phyloP scores from a whole-genome alignment of 2,797 vertebrate genomes.

The Neostethus bicornis region DNA sequence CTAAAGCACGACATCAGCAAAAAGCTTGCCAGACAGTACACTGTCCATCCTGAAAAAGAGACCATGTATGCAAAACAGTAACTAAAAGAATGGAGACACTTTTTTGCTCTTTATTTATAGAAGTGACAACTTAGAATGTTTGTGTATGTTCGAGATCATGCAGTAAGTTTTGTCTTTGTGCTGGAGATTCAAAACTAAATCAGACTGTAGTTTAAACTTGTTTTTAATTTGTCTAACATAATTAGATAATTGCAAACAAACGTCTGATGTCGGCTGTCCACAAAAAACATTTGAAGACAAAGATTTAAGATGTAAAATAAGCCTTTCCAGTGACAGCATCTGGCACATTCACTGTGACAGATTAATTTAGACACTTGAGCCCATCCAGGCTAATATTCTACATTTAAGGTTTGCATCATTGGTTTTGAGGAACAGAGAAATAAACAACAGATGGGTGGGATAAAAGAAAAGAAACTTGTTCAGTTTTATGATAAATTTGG shows the following conservation, averaged over 20 bases:
- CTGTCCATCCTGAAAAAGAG: slow-evolving; percentile 39
- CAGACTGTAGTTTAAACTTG: not conserved
- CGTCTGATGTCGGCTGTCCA: slow-evolving; percentile 35
- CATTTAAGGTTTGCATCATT: slow-evolving; percentile 49
- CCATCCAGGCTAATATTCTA: slow-evolving; percentile 50
- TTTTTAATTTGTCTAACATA: slow-evolving; percentile 26
- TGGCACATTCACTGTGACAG: slow-evolving; percentile 62
- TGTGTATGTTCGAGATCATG: slow-evolving; percentile 19
- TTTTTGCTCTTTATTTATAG: slow-evolving; percentile 35
- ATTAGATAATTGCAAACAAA: slow-evolving; percentile 34
- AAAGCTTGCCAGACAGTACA: slow-evolving; percentile 60
- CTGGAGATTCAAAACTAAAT: not conserved
- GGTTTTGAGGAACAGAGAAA: slow-evolving; percentile 40
- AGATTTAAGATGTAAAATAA: slow-evolving; percentile 49
- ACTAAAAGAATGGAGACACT: slow-evolving; percentile 48
- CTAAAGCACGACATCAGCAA: slow-evolving; percentile 62
- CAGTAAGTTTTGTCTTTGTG: not conserved
- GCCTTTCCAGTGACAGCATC: slow-evolving; percentile 56
- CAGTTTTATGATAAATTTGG: slow-evolving; percentile 20
- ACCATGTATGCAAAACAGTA: slow-evolving; percentile 56
- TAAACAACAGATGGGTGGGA: slow-evolving; percentile 25
- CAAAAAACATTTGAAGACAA: slow-evolving; percentile 50
- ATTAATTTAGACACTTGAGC: slow-evolving; percentile 57
- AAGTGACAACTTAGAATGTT: slow-evolving; percentile 11
- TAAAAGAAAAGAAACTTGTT: slow-evolving; percentile 5